Percentiles rank a stretch among this genome's conserved stretches.
Evolutionary conservation across 2,113 vertebrate genomes (phyloP).

Genomic region (Leptobrachium ailaonicum): DNA sequence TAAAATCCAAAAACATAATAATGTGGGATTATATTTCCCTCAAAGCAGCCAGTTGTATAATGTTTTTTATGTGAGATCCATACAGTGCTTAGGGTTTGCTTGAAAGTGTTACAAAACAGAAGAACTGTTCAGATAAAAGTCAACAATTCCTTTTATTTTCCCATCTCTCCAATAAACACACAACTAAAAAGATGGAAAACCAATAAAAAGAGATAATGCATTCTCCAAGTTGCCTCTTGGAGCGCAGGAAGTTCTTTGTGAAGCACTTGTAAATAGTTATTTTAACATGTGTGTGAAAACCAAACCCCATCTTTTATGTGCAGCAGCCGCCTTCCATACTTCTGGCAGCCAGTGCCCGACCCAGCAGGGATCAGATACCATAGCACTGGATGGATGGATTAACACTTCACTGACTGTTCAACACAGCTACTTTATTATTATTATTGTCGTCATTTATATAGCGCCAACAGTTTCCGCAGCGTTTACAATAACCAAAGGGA

Average conservation of each 20-base stretch:
- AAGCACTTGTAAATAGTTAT: constrained; percentile 3
- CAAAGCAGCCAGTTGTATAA: too few species aligned
- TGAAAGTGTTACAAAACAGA: too few species aligned
- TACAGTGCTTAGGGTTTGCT: too few species aligned
- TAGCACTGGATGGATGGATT: not conserved
- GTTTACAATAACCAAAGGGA: too few species aligned
- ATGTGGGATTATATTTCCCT: too few species aligned
- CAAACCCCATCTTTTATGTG: constrained; percentile 29
- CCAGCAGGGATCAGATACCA: not conserved
- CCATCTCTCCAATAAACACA: too few species aligned
- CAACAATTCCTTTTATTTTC: too few species aligned
- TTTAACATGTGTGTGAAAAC: constrained; percentile 30
- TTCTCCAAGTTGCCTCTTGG: not conserved
- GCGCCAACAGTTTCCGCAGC: too few species aligned
- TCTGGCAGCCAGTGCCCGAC: constrained; percentile 14
- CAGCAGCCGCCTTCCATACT: constrained; percentile 4
- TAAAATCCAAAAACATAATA: too few species aligned
- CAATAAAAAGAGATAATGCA: not conserved
- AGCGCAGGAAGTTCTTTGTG: constrained; percentile 4
- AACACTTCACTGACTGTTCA: constrained; percentile 17
- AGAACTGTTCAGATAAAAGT: too few species aligned
- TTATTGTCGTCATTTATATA: too few species aligned
- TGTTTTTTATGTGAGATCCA: too few species aligned
- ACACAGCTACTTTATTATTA: not conserved
- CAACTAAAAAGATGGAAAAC: not conserved